Base-by-base conservation (phyloP, 2,113 vertebrate genomes). In the Gnathonemus echidnorhynchus region DNA sequence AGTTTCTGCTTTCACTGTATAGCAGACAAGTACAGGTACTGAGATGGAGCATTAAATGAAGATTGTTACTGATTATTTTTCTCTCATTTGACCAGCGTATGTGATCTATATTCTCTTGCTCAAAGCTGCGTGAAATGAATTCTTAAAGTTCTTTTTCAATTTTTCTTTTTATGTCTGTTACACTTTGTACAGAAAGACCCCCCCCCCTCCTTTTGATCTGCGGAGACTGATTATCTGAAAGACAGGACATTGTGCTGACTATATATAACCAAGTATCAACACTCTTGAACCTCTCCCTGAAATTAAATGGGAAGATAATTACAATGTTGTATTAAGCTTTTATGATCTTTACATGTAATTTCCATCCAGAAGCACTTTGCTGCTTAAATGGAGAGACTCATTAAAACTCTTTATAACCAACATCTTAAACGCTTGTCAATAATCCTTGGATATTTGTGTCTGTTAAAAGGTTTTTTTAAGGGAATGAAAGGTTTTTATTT, bases 401-500 rank as follows among this genome's bases (percentile, higher is more conserved):
- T 90, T 88, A 88, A 52, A 53, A 49, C 87, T 58, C 49, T 19
- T 83, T 90, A 42, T 88, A 50, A 70, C 53, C 84, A 87, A 11
- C 85, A 74, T 88, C 85, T 24, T 91, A 92, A 89, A 91, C 90
- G 92, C 53, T 93, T 95, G 90, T 87, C 89, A 87, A 87, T 93
- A 91, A 92, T 93, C 35, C 88, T 42, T 93, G 93, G 91, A 86
- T 90, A 92, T 89, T 39, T 91, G 87, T 93, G 92, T 90, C 92
- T 92, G 86, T 89, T 90, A 91, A 93, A 94, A 93, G 91, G 90
- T 89, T 89, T 92, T 94, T 93, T 93, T 91, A 92, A 93, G 95
- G 92, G 93, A 90, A 31, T 53, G 91, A 93, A 95, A 95, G 95
- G 95, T 95, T 95, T 86, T 88, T 90, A 86, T 77, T 90, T 88